Evolutionary conservation across 2,797 vertebrate genomes (phyloP), one percentile per base, ranked within the genome.

Genomic region (Schizothorax lantsangensis): DNA sequence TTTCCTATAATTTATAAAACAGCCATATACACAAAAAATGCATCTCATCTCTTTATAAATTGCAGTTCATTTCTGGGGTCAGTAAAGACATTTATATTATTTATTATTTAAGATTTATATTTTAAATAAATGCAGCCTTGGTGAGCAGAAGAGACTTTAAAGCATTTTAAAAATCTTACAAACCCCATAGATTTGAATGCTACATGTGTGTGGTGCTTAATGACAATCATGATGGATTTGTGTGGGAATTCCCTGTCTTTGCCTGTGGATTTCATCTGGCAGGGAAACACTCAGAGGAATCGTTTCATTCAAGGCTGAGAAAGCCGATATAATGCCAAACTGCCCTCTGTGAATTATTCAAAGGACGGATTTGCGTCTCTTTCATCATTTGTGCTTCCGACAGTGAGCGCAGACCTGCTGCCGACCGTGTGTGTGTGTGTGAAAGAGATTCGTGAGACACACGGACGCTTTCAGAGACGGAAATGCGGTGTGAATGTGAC

Each of bases 331-430:
- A 72, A 72, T 40, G 47, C 81, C 8, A 19, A 74, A 83, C n/a
- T 73, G 81, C 52, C 52, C 81, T 57, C n/a, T 73, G 69, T 73
- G 38, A 73, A 73, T 83, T 73, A 83, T 73, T 83, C 69, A 83
- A 59, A 21, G 49, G 68, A 82, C 2, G n/a, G 52, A 83, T 83
- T 73, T 59, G 15, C 1, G 26, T 57, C 52, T 73, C 81, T 83
- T 83, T 83, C 49, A 83, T 73, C 81, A 33, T 83, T 21, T 59
- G 81, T 33, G 81, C 36, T 83, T 73, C 81, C 6, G 8, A 73
- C 81, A 59, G 81, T 2, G 68, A 83, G 68, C 10, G 17, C 26
- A 40, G 36, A 57, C 11, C 49, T 59, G 49, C 68, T 30, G 68
- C 68, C 9, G 23, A n/a, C 66, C 38, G 40, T 62, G 77, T 79